phyloP scores from a whole-genome alignment of 2,888 invertebrate genomes.

The Tenthredo livida region DNA sequence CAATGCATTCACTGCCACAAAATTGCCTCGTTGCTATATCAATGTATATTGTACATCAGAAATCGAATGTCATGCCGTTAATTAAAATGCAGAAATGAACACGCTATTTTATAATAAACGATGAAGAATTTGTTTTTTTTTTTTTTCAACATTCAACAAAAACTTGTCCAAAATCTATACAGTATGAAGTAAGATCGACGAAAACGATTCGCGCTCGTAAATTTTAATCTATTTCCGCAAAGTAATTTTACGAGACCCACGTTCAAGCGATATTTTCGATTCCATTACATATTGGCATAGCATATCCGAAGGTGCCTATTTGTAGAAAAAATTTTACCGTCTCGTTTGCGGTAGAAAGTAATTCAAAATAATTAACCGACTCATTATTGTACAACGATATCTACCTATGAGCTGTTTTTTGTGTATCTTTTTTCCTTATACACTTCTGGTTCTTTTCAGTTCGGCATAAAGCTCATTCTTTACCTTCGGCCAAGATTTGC shows the following conservation, averaged over 20 bases:
- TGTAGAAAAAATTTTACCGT: neutral
- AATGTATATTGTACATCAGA: neutral
- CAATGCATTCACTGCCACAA: neutral
- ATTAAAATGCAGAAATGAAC: constrained; percentile 16
- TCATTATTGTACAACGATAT: neutral
- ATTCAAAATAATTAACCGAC: constrained; percentile 18
- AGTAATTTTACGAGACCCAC: neutral
- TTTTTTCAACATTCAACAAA: constrained; percentile 7
- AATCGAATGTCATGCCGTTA: constrained; percentile 30
- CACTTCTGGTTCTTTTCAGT: neutral
- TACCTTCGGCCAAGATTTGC: neutral
- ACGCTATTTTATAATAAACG: constrained; percentile 15
- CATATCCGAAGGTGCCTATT: neutral
- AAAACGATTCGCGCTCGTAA: neutral
- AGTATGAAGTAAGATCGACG: neutral
- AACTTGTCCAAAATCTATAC: constrained; percentile 6
- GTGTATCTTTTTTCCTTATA: neutral
- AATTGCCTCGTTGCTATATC: neutral
- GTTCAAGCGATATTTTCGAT: neutral
- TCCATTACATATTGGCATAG: neutral
- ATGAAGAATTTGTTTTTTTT: neutral
- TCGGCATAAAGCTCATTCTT: neutral
- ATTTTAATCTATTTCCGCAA: neutral
- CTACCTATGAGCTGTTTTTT: neutral
- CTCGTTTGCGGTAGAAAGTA: neutral